phyloP scores from a whole-genome alignment of 2,113 vertebrate species.

The Pipa parva region DNA sequence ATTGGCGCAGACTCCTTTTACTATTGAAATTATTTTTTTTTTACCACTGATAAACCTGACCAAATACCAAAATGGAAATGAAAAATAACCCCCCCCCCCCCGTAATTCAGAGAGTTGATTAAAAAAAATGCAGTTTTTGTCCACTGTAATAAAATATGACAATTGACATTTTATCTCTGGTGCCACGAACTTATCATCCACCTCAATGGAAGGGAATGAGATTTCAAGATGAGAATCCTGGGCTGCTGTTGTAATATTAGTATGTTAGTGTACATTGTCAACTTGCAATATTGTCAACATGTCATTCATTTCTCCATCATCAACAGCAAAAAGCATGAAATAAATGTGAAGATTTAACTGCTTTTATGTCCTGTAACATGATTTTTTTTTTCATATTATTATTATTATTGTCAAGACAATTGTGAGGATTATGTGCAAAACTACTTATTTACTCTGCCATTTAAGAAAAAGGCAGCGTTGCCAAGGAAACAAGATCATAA shows the following conservation, averaged over 20 bases:
- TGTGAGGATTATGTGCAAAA: conserved; percentile 48
- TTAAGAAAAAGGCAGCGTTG: conserved; percentile 51
- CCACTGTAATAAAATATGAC: too few relatives aligned
- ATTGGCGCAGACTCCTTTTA: too few relatives aligned
- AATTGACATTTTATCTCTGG: too few relatives aligned
- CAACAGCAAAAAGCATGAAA: conserved; percentile 7
- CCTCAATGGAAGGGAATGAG: too few relatives aligned
- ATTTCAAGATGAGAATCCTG: too few relatives aligned
- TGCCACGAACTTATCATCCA: too few relatives aligned
- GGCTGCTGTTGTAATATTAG: conserved; percentile 1
- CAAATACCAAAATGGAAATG: too few relatives aligned
- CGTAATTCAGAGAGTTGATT: too few relatives aligned
- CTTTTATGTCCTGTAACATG: conserved; percentile 11
- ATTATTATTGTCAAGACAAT: conserved; percentile 48
- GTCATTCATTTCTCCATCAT: background rate
- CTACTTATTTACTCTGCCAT: conserved; percentile 52
- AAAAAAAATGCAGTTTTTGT: too few relatives aligned
- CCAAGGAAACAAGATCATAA: conserved; percentile 47
- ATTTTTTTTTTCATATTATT: conserved; percentile 4
- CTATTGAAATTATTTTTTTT: too few relatives aligned
- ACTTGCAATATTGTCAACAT: background rate
- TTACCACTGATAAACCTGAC: too few relatives aligned
- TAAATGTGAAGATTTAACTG: background rate
- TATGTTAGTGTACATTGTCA: background rate
- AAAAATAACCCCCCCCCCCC: too few relatives aligned